Evolutionary conservation across 2,113 vertebrate species (phyloP).

Genomic region (Prietella phreatophila): DNA sequence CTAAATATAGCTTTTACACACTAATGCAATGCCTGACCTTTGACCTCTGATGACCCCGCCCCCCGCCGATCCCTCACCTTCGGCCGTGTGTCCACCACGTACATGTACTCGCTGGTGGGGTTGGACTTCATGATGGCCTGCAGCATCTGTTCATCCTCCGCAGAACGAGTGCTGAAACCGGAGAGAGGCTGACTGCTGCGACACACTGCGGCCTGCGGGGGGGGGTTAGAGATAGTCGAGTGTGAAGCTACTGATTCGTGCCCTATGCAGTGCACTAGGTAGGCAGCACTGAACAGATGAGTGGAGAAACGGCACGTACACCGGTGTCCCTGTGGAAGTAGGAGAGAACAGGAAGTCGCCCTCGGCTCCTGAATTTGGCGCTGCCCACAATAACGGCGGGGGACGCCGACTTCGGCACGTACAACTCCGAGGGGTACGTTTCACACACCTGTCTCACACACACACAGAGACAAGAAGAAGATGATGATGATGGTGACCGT

Average conservation of each 20-base stretch:
- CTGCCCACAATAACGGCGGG: constrained; percentile 87
- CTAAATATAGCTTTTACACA: not conserved
- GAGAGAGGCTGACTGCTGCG: constrained; percentile 95
- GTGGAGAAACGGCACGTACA: constrained; percentile 69
- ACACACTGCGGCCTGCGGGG: constrained; percentile 85
- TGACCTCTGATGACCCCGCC: not conserved
- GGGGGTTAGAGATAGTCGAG: not conserved
- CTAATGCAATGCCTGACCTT: not conserved
- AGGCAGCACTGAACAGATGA: not conserved
- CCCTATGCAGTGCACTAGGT: not conserved
- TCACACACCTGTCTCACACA: constrained; percentile 82
- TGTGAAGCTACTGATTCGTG: not conserved
- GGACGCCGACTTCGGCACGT: constrained; percentile 84
- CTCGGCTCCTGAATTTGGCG: constrained; percentile 90
- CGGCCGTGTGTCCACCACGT: constrained; percentile 94
- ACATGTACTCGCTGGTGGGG: constrained; percentile 88
- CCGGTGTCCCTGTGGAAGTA: constrained; percentile 88
- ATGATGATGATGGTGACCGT: not conserved
- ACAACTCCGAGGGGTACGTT: constrained; percentile 89
- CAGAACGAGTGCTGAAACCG: constrained; percentile 91
- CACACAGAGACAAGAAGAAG: not conserved
- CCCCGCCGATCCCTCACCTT: constrained; percentile 76
- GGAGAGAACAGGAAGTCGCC: constrained; percentile 88
- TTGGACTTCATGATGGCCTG: constrained; percentile 93
- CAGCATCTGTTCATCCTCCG: constrained; percentile 95